phyloP scores from a whole-genome alignment of 2,113 vertebrate genomes.

The Rhinolophus ferrumequinum region DNA sequence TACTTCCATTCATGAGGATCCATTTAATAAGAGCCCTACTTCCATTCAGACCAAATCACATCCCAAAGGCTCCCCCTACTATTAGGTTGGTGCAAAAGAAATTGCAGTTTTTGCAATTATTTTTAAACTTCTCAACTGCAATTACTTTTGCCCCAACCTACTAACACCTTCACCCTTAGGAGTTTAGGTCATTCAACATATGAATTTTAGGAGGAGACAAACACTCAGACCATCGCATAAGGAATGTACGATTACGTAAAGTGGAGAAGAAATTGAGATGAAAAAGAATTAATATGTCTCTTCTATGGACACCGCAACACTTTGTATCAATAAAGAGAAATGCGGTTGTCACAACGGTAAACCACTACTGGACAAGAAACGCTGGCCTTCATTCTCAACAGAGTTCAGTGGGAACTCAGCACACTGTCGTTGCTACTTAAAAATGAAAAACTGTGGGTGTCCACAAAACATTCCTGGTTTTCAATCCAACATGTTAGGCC shows the following conservation, averaged over 20 bases:
- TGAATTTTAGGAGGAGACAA: neutral
- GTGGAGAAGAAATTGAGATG: neutral
- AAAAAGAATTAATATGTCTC: neutral
- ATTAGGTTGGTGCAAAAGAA: too few species aligned
- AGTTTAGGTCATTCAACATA: neutral
- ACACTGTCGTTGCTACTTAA: neutral
- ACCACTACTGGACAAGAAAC: neutral
- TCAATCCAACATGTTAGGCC: neutral
- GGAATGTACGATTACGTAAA: neutral
- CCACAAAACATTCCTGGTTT: neutral
- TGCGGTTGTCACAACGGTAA: neutral
- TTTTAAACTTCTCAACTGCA: too few species aligned
- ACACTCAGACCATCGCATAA: neutral
- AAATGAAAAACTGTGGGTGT: neutral
- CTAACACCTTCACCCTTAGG: neutral
- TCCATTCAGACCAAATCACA: neutral
- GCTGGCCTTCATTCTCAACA: neutral
- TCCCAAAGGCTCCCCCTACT: neutral
- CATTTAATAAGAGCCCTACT: neutral
- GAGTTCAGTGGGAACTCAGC: neutral
- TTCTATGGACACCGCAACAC: neutral
- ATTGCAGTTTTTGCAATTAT: too few species aligned
- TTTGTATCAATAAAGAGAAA: neutral
- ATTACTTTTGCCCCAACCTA: too few species aligned
- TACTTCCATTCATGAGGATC: neutral